These are phyloP conservation scores for Oligia strigilis DNA, from an alignment of 2,888 invertebrate genomes.

Conservation along the genomic window DNA sequence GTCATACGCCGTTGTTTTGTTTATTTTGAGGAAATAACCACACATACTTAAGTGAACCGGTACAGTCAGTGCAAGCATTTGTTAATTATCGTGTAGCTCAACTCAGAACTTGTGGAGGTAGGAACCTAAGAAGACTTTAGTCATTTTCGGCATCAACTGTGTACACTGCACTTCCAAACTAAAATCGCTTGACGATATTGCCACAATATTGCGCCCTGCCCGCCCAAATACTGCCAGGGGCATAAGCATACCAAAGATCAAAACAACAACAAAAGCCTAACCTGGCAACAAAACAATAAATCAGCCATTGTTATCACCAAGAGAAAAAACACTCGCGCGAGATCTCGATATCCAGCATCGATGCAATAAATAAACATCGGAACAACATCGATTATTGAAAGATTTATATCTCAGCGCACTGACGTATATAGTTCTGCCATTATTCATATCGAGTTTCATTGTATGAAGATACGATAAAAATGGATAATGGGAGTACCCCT, in stretches of 20 bases:
- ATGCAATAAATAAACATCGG: conserved; percentile 87
- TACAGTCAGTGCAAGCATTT: too few relatives aligned
- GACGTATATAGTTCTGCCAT: conserved; percentile 82
- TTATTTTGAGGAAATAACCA: too few relatives aligned
- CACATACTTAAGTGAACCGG: too few relatives aligned
- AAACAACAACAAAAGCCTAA: conserved; percentile 50
- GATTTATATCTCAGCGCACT: conserved; percentile 87
- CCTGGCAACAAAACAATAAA: conserved; percentile 77
- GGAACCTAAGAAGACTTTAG: too few relatives aligned
- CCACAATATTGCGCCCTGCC: not conserved
- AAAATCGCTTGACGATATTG: not conserved
- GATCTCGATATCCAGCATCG: conserved; percentile 79
- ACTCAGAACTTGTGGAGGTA: too few relatives aligned
- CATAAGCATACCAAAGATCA: conserved; percentile 27
- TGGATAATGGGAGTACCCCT: conserved; percentile 72
- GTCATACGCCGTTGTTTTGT: too few relatives aligned
- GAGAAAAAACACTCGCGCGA: conserved; percentile 73
- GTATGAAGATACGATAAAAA: conserved; percentile 80
- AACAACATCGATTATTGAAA: conserved; percentile 87
- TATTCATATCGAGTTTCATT: conserved; percentile 84
- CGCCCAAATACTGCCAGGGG: not conserved
- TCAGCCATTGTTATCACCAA: conserved; percentile 85
- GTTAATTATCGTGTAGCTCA: too few relatives aligned
- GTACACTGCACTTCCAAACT: not conserved
- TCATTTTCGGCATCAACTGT: not conserved